These are phyloP conservation scores for Mesopsocus fuscifrons DNA, from an alignment of 2,888 invertebrate genomes.

Conservation along the genomic window DNA sequence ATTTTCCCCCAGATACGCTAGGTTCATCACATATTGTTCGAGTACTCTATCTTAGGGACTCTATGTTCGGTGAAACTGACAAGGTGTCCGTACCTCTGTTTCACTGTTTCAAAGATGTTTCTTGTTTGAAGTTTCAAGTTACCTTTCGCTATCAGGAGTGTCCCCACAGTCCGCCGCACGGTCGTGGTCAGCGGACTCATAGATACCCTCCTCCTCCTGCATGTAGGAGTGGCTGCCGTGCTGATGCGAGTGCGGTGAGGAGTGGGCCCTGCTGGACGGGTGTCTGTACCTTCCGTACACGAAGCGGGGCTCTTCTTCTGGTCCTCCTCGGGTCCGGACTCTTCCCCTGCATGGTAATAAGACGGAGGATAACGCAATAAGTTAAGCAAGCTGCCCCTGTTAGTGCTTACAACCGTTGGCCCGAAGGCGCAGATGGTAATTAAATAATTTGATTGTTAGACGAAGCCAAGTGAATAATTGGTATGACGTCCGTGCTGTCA, in stretches of 20 bases:
- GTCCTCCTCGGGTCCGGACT: conserved; percentile 19
- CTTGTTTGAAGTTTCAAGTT: too few relatives aligned
- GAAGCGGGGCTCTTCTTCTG: conserved; percentile 58
- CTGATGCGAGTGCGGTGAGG: conserved; percentile 29
- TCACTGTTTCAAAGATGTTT: too few relatives aligned
- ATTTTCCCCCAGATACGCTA: too few relatives aligned
- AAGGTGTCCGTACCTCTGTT: too few relatives aligned
- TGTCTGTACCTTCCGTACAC: conserved; percentile 38
- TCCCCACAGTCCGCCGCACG: conserved; percentile 43
- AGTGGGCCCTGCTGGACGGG: conserved; percentile 31
- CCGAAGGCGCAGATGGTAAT: too few relatives aligned
- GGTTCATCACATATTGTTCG: too few relatives aligned
- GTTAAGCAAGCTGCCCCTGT: conserved; percentile 12
- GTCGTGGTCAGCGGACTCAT: conserved; percentile 66
- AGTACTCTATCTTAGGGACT: too few relatives aligned
- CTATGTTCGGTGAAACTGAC: too few relatives aligned
- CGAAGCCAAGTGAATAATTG: conserved; percentile 12
- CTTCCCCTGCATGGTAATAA: conserved; percentile 21
- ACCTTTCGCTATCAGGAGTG: conserved; percentile 81
- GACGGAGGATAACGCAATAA: neutral
- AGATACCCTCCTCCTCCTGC: conserved; percentile 67
- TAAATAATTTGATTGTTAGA: too few relatives aligned
- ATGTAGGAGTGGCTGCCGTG: conserved; percentile 36
- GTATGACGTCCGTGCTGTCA: neutral
- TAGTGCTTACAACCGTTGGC: too few relatives aligned